These are phyloP conservation scores for Sparidentex hasta DNA, from an alignment of 2,797 vertebrate species.

Conservation along the genomic window DNA sequence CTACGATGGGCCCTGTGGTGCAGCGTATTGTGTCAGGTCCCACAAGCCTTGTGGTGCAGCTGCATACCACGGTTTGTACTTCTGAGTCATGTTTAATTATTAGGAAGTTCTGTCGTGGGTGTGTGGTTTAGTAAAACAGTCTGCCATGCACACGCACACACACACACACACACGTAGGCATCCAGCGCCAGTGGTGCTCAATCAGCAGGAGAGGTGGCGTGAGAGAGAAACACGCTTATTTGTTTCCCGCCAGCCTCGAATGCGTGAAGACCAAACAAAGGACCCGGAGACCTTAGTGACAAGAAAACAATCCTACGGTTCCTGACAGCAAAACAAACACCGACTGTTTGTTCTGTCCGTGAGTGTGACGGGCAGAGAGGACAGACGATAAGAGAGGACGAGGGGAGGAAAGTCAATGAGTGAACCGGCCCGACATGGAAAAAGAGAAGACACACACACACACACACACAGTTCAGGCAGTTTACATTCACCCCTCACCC, in stretches of 20 bases:
- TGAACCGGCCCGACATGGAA: slow-evolving; percentile 11
- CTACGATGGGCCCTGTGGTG: slow-evolving; percentile 39
- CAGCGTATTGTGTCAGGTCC: slow-evolving; percentile 55
- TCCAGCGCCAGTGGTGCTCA: slow-evolving; percentile 50
- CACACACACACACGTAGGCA: slow-evolving; percentile 15
- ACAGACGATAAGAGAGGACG: not conserved
- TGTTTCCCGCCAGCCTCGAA: slow-evolving; percentile 74
- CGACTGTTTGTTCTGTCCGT: slow-evolving; percentile 36
- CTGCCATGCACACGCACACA: slow-evolving; percentile 28
- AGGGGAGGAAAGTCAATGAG: slow-evolving; percentile 13
- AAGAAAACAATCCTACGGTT: slow-evolving; percentile 68
- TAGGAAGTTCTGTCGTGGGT: slow-evolving; percentile 69
- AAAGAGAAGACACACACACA: not conserved
- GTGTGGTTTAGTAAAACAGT: slow-evolving; percentile 64
- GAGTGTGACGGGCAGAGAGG: not conserved
- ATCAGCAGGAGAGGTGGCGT: slow-evolving; percentile 56
- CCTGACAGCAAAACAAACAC: slow-evolving; percentile 70
- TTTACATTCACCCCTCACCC: slow-evolving; percentile 33
- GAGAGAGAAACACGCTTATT: slow-evolving; percentile 56
- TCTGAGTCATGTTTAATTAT: slow-evolving; percentile 80
- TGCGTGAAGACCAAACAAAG: slow-evolving; percentile 79
- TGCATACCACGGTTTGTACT: slow-evolving; percentile 63
- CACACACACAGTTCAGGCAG: slow-evolving; percentile 11
- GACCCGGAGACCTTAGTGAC: slow-evolving; percentile 43
- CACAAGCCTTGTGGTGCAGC: slow-evolving; percentile 51